These are phyloP conservation scores for Cricetomys ansorgei DNA, from an alignment of 2,113 vertebrate species.

Conservation along the genomic window DNA sequence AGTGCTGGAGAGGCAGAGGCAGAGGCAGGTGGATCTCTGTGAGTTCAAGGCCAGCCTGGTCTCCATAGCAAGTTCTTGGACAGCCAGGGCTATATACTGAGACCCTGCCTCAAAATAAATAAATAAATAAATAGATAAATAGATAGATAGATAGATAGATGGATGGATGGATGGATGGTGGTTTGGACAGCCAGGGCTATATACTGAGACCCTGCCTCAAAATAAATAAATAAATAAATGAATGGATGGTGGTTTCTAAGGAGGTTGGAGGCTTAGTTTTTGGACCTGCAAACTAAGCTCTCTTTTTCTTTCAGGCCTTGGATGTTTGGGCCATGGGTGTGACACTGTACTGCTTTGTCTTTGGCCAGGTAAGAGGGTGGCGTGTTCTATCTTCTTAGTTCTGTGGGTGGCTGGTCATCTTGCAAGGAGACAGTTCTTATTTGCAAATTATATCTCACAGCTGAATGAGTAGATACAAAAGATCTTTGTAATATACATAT, in stretches of 20 bases:
- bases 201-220: too few species aligned
- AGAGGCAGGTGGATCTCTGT: not conserved
- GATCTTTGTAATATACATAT: not conserved
- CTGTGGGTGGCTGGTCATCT: not conserved
- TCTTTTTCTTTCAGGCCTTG: conserved; percentile 88
- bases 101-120: not conserved
- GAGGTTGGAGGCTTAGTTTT: not conserved
- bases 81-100: not conserved
- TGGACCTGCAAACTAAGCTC: not conserved
- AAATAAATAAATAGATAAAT: too few species aligned
- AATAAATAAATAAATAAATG: not conserved
- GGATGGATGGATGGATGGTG: not conserved
- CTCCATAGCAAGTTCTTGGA: not conserved
- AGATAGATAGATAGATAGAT: too few species aligned
- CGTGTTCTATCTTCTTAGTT: not conserved
- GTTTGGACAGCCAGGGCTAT: too few species aligned
- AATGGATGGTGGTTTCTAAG: not conserved
- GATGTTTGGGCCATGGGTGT: conserved; percentile 99
- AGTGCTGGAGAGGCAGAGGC: not conserved
- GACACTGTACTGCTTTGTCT: conserved; percentile 96
- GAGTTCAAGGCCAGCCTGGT: not conserved
- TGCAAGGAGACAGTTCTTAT: not conserved
- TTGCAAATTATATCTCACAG: not conserved
- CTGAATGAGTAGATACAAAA: not conserved
- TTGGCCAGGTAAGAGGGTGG: conserved; percentile 92